phyloP scores from a whole-genome alignment of 2,888 invertebrate genomes.

The Lasiommata megera region DNA sequence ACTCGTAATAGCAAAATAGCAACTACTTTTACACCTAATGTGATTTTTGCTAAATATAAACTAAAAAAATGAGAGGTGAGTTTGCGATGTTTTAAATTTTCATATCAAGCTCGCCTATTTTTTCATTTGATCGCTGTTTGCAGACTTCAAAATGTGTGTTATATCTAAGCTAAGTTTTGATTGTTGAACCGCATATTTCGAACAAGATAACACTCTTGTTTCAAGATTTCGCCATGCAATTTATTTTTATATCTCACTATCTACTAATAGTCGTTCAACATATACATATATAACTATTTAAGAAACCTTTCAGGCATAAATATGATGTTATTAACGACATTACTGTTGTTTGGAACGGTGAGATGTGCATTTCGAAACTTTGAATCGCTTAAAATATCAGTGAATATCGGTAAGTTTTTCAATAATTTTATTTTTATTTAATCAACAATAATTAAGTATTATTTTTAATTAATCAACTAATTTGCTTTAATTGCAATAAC shows the following conservation, averaged over 20 bases:
- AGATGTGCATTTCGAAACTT: slow-evolving; percentile 60
- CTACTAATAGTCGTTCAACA: background rate
- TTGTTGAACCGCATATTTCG: no score
- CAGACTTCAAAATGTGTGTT: no score
- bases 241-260: no score
- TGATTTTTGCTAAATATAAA: background rate
- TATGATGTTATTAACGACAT: background rate
- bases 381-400: slow-evolving; percentile 55
- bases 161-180: no score
- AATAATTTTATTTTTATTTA: no score
- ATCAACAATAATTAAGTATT: no score
- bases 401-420: slow-evolving; percentile 59
- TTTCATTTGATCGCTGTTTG: no score
- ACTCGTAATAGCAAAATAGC: background rate
- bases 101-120: no score
- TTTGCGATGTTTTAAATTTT: background rate
- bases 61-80: background rate
- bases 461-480: no score
- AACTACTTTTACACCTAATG: background rate
- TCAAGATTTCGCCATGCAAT: no score
- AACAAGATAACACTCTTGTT: no score
- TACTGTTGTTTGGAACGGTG: slow-evolving; percentile 19
- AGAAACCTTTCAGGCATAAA: slow-evolving; percentile 1
- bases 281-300: background rate
- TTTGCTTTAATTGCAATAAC: no score